phyloP scores from a whole-genome alignment of 1,140 invertebrate species.

The Rhopalosiphum maidis region DNA sequence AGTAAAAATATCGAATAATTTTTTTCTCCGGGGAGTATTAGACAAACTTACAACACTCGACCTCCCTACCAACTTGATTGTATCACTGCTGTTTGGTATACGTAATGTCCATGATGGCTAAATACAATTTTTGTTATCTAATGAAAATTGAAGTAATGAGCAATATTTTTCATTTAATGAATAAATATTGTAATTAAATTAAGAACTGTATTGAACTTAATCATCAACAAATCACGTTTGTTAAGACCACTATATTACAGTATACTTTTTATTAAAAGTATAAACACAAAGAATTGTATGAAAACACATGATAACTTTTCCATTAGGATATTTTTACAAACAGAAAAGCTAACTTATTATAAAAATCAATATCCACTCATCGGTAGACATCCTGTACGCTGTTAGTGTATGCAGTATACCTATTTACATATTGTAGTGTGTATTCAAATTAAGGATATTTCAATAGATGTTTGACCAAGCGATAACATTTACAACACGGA shows the following conservation, averaged over 20 bases:
- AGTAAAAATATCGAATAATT: too few relatives aligned
- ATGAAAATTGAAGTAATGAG: neutral
- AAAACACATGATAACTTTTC: neutral
- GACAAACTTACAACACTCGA: too few relatives aligned
- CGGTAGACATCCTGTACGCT: neutral
- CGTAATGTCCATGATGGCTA: neutral
- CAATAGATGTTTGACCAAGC: slow-evolving; percentile 1
- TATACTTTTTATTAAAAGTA: neutral
- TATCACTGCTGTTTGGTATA: neutral
- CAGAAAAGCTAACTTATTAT: neutral
- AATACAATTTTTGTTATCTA: neutral
- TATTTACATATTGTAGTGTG: neutral
- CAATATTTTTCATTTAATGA: neutral
- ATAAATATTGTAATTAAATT: neutral
- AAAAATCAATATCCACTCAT: neutral
- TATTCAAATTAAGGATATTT: slow-evolving; percentile 24
- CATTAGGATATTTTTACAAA: neutral
- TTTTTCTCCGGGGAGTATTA: too few relatives aligned
- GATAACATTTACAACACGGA: neutral
- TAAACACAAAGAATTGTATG: neutral
- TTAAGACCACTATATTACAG: neutral
- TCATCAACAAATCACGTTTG: neutral
- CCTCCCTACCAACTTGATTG: too few relatives aligned
- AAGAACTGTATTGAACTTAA: neutral
- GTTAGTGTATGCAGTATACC: neutral